Evolutionary conservation across 2,113 vertebrate species (phyloP).

Genomic region (Lipotes vexillifer): DNA sequence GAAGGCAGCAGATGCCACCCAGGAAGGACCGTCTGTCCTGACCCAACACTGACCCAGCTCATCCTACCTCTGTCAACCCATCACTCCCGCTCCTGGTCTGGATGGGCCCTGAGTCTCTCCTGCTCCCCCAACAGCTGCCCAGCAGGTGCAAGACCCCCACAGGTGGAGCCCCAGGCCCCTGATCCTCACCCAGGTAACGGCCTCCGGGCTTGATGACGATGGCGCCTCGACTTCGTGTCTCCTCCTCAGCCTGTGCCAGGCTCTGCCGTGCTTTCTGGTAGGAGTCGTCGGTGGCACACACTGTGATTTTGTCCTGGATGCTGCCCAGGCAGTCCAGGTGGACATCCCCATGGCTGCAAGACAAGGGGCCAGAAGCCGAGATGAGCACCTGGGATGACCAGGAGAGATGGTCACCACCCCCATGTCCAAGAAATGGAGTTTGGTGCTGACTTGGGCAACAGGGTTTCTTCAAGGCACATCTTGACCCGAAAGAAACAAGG

Average conservation of each 20-base stretch:
- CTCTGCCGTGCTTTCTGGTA: conserved; percentile 97
- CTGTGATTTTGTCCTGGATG: conserved; percentile 98
- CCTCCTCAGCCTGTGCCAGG: conserved; percentile 97
- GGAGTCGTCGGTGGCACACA: conserved; percentile 96
- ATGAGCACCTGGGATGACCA: neutral
- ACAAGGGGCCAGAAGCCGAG: conserved; percentile 13
- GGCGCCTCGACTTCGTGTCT: conserved; percentile 92
- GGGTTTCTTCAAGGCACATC: neutral
- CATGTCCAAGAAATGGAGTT: neutral
- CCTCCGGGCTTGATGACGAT: conserved; percentile 98
- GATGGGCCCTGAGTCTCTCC: neutral
- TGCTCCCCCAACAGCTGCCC: neutral
- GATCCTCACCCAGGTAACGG: conserved; percentile 89
- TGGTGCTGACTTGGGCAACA: neutral
- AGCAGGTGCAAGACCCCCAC: neutral
- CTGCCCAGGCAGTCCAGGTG: conserved; percentile 96
- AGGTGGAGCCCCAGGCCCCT: neutral
- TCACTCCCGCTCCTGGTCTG: neutral
- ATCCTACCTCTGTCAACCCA: neutral
- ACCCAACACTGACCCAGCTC: neutral
- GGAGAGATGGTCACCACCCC: neutral
- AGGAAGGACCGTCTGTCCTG: neutral
- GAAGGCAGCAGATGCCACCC: neutral
- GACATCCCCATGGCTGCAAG: conserved; percentile 88
- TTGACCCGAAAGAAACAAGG: neutral